Conservation (phyloP, 1,140 invertebrate genomes). For the Hydropsyche tenuis region DNA sequence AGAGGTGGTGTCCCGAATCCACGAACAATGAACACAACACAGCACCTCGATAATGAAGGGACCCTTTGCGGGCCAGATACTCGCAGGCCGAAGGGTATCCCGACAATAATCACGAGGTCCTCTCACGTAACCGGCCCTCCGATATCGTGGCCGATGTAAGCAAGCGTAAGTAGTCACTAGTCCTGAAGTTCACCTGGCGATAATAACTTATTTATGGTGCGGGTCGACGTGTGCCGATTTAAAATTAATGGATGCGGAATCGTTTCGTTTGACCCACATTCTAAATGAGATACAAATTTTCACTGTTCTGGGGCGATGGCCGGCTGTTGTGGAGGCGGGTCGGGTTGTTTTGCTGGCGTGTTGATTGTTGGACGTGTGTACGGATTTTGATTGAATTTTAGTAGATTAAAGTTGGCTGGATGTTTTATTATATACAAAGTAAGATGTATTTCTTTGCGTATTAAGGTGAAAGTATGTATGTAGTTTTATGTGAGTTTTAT, state of each 20-base stretch:
- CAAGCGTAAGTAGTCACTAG: neutral
- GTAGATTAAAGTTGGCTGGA: too few species aligned
- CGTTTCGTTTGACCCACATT: conserved; percentile 2
- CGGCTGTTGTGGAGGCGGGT: too few species aligned
- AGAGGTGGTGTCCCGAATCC: conserved; percentile 14
- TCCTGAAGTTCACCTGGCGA: conserved; percentile 20
- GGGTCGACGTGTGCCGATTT: conserved; percentile 1
- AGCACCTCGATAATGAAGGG: conserved; percentile 36
- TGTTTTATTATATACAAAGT: too few species aligned
- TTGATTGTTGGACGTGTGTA: too few species aligned
- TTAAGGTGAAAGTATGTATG: too few species aligned
- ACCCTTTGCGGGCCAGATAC: conserved; percentile 37
- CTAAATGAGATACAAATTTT: too few species aligned
- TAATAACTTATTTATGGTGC: conserved; percentile 38
- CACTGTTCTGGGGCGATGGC: too few species aligned
- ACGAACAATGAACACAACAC: conserved; percentile 22
- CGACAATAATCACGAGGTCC: conserved; percentile 33
- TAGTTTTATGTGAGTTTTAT: too few species aligned
- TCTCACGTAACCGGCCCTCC: conserved; percentile 36
- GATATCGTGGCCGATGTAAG: neutral
- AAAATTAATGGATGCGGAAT: conserved; percentile 27
- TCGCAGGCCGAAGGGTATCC: conserved; percentile 27
- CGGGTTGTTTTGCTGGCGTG: too few species aligned
- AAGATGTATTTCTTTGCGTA: too few species aligned
- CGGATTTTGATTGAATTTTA: too few species aligned